Evolutionary conservation across 2,113 vertebrate species (phyloP), one percentile per base, ranked within the genome.

Genomic region (Myotis brandtii): DNA sequence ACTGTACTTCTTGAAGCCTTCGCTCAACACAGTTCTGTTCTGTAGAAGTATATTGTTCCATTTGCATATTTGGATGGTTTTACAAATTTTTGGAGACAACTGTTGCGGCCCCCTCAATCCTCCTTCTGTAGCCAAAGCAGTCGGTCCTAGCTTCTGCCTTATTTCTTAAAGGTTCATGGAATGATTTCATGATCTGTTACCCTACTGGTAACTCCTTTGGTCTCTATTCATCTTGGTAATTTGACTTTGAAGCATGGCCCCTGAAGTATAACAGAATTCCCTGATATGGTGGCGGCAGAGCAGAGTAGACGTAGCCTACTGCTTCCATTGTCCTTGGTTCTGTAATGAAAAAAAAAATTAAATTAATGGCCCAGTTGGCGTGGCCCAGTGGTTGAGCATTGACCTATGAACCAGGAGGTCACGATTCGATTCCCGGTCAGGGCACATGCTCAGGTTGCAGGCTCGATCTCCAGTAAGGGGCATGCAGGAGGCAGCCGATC

Each of bases 181-280:
- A 13, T 17, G 37, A 59, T n/a, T 82, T 48, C 13, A 13, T 66
- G 30, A 9, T 12, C 32, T 1, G 34, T 46, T 25, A 10, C 20
- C 34, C 23, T 69, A 46, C n/a, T 32, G 18, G 20, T 85, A 52
- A 32, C 27, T 86, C 21, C 32, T 66, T 6, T 86, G 83, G 23
- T 48, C 23, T 34, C 25, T 69, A 7, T 90, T 34, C 40, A 54
- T 70, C 43, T 88, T 59, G 14, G 27, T 43, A 83, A 16, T 48
- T 34, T 83, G 27, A 79, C 62, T 95, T 76, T 83, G 54, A 95
- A 80, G 43, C 52, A 46, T 30, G 12, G 16, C 14, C 27, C 34
- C 34, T 64, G 27, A 20, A 56, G 13, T 54, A 64, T 75, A 56
- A 30, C 18, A 32, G 16, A 11, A 56, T 59, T 73, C 9, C 9